These are phyloP conservation scores for Marasmarcha lunaedactyla DNA, from an alignment of 2,888 invertebrate genomes.

Conservation along the genomic window DNA sequence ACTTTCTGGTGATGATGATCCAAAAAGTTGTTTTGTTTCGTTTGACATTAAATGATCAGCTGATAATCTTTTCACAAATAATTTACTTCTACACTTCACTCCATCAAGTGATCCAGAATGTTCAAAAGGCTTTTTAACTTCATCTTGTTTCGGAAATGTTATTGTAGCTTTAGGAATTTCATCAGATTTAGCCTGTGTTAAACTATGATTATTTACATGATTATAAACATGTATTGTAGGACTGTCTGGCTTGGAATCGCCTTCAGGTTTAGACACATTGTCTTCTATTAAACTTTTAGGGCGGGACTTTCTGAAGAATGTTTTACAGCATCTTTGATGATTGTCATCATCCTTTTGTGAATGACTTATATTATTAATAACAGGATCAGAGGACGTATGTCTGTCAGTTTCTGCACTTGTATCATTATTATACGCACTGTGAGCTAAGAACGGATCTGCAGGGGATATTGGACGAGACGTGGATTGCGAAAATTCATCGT, in stretches of 20 bases:
- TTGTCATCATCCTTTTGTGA: constrained; percentile 40
- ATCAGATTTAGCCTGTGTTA: constrained; percentile 46
- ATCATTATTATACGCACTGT: constrained; percentile 42
- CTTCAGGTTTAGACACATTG: constrained; percentile 35
- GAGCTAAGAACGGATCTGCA: constrained; percentile 57
- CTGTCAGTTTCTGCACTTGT: constrained; percentile 29
- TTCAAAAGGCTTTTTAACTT: constrained; percentile 49
- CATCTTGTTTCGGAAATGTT: constrained; percentile 50
- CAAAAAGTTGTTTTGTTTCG: constrained; percentile 47
- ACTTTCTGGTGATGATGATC: constrained; percentile 61
- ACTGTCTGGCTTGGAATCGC: constrained; percentile 41
- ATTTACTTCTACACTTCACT: constrained; percentile 50
- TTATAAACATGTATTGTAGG: constrained; percentile 47
- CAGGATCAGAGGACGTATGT: constrained; percentile 28
- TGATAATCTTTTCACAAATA: constrained; percentile 59
- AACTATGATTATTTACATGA: constrained; percentile 45
- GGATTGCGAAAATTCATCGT: constrained; percentile 51
- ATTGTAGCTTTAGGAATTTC: constrained; percentile 54
- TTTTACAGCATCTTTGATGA: constrained; percentile 51
- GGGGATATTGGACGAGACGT: constrained; percentile 60
- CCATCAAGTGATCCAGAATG: constrained; percentile 62
- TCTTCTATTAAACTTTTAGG: constrained; percentile 52
- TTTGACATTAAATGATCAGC: constrained; percentile 60
- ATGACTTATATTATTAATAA: constrained; percentile 28
- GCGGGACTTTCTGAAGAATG: constrained; percentile 54